These are phyloP conservation scores for Numida meleagris DNA, from an alignment of 2,113 vertebrate species.

Conservation along the genomic window DNA sequence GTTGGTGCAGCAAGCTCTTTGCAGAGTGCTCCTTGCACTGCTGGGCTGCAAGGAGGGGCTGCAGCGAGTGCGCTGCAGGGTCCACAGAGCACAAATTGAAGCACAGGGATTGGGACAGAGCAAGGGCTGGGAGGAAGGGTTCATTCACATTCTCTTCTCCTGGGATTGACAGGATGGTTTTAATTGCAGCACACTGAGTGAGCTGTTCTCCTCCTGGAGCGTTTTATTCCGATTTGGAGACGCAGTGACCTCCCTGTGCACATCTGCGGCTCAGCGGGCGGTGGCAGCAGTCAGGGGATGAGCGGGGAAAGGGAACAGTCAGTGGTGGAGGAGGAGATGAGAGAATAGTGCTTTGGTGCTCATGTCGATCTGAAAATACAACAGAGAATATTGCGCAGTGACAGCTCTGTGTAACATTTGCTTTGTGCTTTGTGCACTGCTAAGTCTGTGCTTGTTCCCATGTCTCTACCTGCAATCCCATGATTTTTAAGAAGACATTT, in stretches of 20 bases:
- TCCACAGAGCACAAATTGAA: background rate
- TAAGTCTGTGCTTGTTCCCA: background rate
- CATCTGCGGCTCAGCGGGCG: fast-evolving
- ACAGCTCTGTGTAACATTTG: background rate
- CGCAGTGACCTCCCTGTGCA: background rate
- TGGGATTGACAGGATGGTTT: background rate
- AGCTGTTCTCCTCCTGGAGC: background rate
- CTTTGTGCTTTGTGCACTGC: background rate
- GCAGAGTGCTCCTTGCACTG: background rate
- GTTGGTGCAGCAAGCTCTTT: background rate
- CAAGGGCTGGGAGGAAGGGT: background rate
- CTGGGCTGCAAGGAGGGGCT: no score
- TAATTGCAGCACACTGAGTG: background rate
- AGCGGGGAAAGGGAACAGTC: background rate
- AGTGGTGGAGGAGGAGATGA: background rate
- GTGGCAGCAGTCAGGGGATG: background rate
- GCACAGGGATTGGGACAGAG: background rate
- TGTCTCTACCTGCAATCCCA: fast-evolving
- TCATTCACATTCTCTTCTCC: fast-evolving
- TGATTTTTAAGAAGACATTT: fast-evolving
- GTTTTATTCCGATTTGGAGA: background rate
- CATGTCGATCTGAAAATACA: background rate
- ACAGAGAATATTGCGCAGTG: fast-evolving
- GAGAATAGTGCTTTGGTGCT: background rate
- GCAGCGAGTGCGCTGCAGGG: background rate